Evolutionary conservation across 2,797 vertebrate species (phyloP).

Genomic region (Varecia variegata): DNA sequence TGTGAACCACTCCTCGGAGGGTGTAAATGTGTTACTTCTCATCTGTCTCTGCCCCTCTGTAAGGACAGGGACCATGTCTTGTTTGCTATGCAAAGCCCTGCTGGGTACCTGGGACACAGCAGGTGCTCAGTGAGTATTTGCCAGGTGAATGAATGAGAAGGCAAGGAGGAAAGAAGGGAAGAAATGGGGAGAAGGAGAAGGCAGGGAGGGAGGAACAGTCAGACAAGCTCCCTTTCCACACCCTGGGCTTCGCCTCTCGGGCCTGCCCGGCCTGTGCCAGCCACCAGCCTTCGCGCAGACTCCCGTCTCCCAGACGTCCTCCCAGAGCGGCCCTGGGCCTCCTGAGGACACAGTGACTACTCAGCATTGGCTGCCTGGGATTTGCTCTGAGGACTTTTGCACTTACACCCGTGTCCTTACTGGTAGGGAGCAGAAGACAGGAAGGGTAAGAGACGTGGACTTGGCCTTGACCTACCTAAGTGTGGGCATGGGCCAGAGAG

Average conservation of each 20-base stretch:
- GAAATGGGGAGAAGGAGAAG: not conserved
- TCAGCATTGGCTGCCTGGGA: not conserved
- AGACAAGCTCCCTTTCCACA: too few species aligned
- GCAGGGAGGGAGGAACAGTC: not conserved
- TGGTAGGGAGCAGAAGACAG: not conserved
- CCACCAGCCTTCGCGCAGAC: not conserved
- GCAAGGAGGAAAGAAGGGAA: too few species aligned
- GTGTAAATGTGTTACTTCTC: not conserved
- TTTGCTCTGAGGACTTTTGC: not conserved
- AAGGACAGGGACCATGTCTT: not conserved
- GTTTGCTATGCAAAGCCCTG: not conserved
- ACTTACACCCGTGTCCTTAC: too few species aligned
- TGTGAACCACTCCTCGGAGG: not conserved
- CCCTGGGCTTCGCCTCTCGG: not conserved
- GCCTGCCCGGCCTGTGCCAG: fast-evolving
- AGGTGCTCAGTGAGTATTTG: not conserved
- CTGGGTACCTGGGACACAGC: not conserved
- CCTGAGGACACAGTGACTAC: not conserved
- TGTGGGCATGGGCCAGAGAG: not conserved
- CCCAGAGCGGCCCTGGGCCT: not conserved
- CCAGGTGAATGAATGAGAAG: not conserved
- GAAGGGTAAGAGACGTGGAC: not conserved
- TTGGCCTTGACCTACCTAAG: not conserved
- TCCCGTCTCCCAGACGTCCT: not conserved
- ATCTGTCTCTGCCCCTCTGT: fast-evolving